Percentiles rank a stretch among this genome's conserved stretches.
Evolutionary conservation across 2,888 invertebrate genomes (phyloP).

Genomic region (Megaustenia siamemsis): DNA sequence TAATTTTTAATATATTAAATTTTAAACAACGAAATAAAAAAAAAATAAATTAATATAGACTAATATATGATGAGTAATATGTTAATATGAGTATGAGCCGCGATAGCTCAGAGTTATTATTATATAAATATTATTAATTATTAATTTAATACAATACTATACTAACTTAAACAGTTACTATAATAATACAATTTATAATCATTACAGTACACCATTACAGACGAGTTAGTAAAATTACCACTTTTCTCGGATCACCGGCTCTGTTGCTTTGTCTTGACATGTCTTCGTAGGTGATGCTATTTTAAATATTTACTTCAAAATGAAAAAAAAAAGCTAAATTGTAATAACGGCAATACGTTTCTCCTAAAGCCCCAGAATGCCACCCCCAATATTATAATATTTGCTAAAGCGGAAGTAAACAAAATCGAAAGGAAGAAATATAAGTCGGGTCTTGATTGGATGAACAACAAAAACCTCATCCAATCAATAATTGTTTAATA

Average conservation of each 20-base stretch:
- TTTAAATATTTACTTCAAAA: neutral
- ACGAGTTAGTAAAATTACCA: constrained; percentile 64
- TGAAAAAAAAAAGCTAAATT: no score
- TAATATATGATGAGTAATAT: no score
- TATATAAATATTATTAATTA: no score
- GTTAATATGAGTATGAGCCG: no score
- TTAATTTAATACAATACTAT: no score
- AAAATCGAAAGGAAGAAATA: neutral
- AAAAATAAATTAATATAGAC: no score
- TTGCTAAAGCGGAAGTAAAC: constrained; percentile 33
- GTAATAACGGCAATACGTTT: neutral
- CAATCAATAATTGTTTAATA: neutral
- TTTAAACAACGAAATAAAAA: no score
- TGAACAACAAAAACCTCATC: neutral
- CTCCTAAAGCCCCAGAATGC: neutral
- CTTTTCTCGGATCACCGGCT: constrained; percentile 75
- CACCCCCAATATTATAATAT: constrained; percentile 1
- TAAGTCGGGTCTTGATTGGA: neutral
- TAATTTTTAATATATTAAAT: no score
- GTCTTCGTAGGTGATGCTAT: neutral
- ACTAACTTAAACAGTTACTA: no score
- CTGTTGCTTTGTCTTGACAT: constrained; percentile 75
- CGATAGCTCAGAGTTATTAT: no score
- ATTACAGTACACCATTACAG: no score
- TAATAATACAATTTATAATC: no score